Base-by-base conservation (phyloP, 2,888 invertebrate genomes). In the Microplitis manilae region DNA sequence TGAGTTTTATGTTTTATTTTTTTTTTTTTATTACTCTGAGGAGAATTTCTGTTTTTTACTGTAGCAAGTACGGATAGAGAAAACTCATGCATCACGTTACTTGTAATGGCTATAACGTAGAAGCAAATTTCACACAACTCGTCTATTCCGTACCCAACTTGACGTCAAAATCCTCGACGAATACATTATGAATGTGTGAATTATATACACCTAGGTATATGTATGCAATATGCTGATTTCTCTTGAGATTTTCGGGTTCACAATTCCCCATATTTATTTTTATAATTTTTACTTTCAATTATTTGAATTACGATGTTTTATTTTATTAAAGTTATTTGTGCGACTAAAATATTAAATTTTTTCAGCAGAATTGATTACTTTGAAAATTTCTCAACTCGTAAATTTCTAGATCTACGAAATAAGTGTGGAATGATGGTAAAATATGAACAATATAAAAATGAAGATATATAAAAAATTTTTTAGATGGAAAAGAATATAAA, bases 131-230 rank as follows among this genome's bases (percentile, higher is more conserved):
- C 71, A 59, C 71, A 61, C 6, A 30, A n/a, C 20, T 61, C 5
- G 6, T 40, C 15, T 15, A 62, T 50, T 50, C 50, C 50, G 5
- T 8, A 50, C 5, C 15, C 20, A 61, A 38, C 13, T 15, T 8
- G 8, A 13, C 71, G 13, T 39, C 41, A 30, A 73, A 30, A 65
- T 64, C 20, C 20, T 64, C 30, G 20, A 50, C 73, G 41, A 65
- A 73, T 73, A 30, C 64, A 65, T 73, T 73, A 73, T 73, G 7
- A 73, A 65, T 65, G 20, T n/a, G 65, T 65, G 41, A 40, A 40
- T 17, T 39, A 73, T 62, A 62, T 17, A 50, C 13, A 30, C 2
- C 30, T 4, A 30, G 30, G 30, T 30, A 30, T 30, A 30, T 30
- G 13, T 13, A 50, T 62, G 7, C 39, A 39, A 62, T 38, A 62